Evolutionary conservation across 2,797 vertebrate species (phyloP), one percentile per base, ranked within the genome.

Genomic region (Acanthurus tractus): DNA sequence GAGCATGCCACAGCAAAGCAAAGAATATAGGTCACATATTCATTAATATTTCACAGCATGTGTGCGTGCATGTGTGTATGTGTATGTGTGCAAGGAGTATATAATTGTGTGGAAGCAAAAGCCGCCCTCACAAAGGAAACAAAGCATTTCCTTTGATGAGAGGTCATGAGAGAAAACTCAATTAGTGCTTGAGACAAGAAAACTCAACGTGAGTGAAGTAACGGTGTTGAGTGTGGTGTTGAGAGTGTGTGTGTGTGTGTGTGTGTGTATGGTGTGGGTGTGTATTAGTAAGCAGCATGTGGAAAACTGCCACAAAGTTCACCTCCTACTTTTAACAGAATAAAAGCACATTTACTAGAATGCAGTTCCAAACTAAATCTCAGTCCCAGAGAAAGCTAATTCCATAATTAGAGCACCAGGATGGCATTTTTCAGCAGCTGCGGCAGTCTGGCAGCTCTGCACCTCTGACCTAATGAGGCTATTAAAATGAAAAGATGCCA

Each of bases 11-110:
- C 36, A 71, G 25, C 56, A 72, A 70, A 83, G 57, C 64, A 72
- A 62, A 49, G 76, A 84, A 89, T 88, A 84, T 88, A 88, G 85
- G 88, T 89, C 88, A 89, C 55, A 56, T 46, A 72, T 86, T 83
- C 81, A 86, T 89, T 86, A 81, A 90, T 89, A 83, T 88, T 88
- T 88, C 64, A 87, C 71, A 74, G 18, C 3, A 1, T 36, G 55
- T 55, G 45, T 34, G 36, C 44, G 70, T 65, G 49, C 10, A 23
- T n/a, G 36, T 61, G 2, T 54, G 44, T 18, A 15, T 11, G 23
- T 40, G 22, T 69, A 54, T 22, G 45, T 29, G 38, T 66, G 18
- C 23, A 53, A 38, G 44, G 50, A 52, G 40, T 11, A 46, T 69
- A 71, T 54, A 66, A 78, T 77, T 82, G 50, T 63, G 83, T 54